Conservation (phyloP, 64 coral and sea anemone genomes). For the Montipora capricornis region DNA sequence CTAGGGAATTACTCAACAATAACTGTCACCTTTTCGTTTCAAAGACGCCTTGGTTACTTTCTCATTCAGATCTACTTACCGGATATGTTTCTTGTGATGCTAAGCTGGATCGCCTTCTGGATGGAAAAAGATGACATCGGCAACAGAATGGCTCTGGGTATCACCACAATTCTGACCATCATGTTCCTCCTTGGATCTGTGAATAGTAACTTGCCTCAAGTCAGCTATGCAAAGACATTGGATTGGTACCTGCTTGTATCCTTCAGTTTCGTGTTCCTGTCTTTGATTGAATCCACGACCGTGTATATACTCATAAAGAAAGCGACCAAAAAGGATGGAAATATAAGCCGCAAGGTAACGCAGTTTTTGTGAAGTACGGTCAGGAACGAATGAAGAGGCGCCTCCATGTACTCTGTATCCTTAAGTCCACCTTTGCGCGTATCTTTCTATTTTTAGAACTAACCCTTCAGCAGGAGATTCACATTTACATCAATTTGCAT, state of each 20-base stretch:
- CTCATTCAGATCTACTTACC: constrained; percentile 32
- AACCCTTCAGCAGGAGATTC: too few species aligned
- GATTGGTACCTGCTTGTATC: constrained; percentile 82
- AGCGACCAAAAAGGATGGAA: too few species aligned
- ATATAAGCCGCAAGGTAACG: too few species aligned
- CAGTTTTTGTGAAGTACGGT: too few species aligned
- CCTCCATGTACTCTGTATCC: too few species aligned
- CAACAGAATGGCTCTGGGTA: constrained; percentile 21
- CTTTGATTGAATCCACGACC: background rate
- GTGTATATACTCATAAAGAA: too few species aligned
- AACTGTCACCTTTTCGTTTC: constrained; percentile 53
- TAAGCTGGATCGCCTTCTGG: constrained; percentile 43
- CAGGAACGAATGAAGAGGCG: too few species aligned
- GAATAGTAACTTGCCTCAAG: constrained; percentile 52
- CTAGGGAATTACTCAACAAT: constrained; percentile 50
- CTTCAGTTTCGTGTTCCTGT: constrained; percentile 78
- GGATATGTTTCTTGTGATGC: background rate
- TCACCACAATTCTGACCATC: constrained; percentile 71
- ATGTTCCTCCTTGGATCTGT: constrained; percentile 65
- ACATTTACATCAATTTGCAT: too few species aligned
- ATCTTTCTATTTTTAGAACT: too few species aligned
- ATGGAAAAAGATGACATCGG: constrained; percentile 46
- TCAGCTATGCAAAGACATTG: constrained; percentile 78
- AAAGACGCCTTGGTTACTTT: constrained; percentile 28
- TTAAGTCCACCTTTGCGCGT: too few species aligned